These are phyloP conservation scores for Trogon melanurus DNA, from an alignment of 2,113 vertebrate species.

Conservation along the genomic window DNA sequence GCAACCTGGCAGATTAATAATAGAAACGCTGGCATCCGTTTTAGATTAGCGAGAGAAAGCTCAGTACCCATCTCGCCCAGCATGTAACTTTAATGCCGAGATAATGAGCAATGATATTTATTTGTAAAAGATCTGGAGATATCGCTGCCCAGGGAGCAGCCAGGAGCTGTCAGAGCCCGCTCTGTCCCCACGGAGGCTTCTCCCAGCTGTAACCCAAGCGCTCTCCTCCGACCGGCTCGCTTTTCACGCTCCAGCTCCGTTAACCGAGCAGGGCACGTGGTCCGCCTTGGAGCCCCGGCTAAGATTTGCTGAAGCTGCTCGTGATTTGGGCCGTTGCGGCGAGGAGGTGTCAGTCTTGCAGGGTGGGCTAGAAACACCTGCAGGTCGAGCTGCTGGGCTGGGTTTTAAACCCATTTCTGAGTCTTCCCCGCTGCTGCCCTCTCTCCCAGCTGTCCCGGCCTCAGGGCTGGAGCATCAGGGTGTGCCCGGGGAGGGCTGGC, in stretches of 20 bases:
- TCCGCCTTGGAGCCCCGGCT: background rate
- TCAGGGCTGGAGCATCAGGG: fast-evolving
- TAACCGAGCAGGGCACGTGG: background rate
- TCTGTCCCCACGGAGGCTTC: background rate
- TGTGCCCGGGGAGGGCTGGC: background rate
- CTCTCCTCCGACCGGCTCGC: background rate
- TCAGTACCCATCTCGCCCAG: constrained; percentile 46
- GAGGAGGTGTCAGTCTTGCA: background rate
- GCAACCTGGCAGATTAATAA: constrained; percentile 10
- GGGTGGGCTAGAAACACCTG: background rate
- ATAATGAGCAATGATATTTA: constrained; percentile 67
- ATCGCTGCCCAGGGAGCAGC: constrained; percentile 32
- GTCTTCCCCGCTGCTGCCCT: background rate
- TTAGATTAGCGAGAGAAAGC: constrained; percentile 53
- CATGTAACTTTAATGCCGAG: constrained; percentile 62
- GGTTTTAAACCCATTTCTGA: background rate
- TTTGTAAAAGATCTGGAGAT: constrained; percentile 71
- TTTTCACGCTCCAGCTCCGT: constrained; percentile 19
- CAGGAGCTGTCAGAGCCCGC: constrained; percentile 23
- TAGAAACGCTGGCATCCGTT: constrained; percentile 49
- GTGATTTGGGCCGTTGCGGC: background rate
- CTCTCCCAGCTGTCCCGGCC: fast-evolving
- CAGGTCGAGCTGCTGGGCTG: background rate
- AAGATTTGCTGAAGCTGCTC: constrained; percentile 20
- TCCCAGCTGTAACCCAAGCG: background rate